phyloP scores from a whole-genome alignment of 92 coral and sea anemone species.

The Bergia puertoricense region DNA sequence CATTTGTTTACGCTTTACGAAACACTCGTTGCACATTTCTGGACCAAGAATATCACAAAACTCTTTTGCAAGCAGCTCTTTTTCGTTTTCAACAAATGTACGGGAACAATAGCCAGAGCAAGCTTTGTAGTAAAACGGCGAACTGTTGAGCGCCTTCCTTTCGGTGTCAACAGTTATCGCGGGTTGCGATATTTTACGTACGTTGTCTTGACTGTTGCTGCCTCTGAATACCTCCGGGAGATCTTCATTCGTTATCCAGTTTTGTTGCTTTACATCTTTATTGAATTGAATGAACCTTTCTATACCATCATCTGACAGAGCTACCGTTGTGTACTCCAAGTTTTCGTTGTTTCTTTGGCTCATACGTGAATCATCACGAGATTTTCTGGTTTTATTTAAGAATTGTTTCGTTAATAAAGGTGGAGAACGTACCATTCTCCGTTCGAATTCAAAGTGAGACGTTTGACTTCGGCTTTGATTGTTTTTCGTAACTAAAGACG shows the following conservation, averaged over 20 bases:
- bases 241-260: neutral
- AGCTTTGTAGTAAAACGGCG: conserved; percentile 38
- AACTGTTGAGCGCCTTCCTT: conserved; percentile 2
- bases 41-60: conserved; percentile 88
- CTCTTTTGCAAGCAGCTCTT: conserved; percentile 56
- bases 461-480: neutral
- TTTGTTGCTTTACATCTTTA: neutral
- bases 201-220: neutral
- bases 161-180: conserved; percentile 1
- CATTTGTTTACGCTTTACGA: conserved; percentile 58
- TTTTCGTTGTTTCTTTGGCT: conserved; percentile 14
- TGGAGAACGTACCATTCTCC: neutral
- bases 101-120: conserved; percentile 55
- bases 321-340: conserved; percentile 14
- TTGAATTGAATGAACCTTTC: neutral
- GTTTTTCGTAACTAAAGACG: neutral
- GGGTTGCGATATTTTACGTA: conserved; percentile 7
- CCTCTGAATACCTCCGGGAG: neutral
- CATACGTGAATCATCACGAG: conserved; percentile 7
- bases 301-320: neutral
- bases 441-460: neutral
- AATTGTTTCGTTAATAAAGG: neutral
- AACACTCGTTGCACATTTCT: conserved; percentile 72
- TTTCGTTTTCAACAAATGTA: conserved; percentile 35
- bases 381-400: neutral